phyloP scores from a whole-genome alignment of 2,888 invertebrate genomes.

The Phlogophora meticulosa region DNA sequence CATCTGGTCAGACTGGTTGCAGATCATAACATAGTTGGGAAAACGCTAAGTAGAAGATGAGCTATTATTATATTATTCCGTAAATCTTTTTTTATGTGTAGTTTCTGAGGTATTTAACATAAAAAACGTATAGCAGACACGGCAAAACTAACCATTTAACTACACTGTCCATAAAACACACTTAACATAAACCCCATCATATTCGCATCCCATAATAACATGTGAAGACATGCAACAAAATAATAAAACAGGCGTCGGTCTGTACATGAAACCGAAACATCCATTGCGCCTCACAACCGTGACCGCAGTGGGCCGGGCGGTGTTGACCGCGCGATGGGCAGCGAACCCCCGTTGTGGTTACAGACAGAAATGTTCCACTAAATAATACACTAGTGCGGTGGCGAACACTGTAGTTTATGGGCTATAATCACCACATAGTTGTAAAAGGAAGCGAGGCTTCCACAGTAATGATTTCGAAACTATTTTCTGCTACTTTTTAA shows the following conservation, averaged over 20 bases:
- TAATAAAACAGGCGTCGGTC: conserved; percentile 47
- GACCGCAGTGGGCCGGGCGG: conserved; percentile 56
- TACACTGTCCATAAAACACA: conserved; percentile 25
- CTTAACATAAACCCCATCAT: conserved; percentile 33
- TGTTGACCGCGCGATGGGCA: conserved; percentile 60
- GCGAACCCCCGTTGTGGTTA: conserved; percentile 65
- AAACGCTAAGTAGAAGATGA: no score
- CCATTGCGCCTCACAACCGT: conserved; percentile 54
- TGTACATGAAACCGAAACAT: conserved; percentile 59
- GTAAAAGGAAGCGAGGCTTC: conserved; percentile 62
- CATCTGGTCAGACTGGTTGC: no score
- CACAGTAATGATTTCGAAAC: conserved; percentile 51
- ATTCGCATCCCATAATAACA: conserved; percentile 47
- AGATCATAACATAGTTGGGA: no score
- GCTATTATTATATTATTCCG: no score
- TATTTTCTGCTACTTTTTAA: conserved; percentile 62
- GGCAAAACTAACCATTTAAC: conserved; percentile 21
- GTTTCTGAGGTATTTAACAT: neutral
- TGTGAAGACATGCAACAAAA: conserved; percentile 52
- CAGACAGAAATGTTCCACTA: conserved; percentile 59
- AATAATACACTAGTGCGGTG: conserved; percentile 63
- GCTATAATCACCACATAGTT: conserved; percentile 62
- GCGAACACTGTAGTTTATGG: conserved; percentile 60
- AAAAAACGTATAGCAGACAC: neutral
- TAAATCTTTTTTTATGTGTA: no score